Evolutionary conservation across 2,113 vertebrate genomes (phyloP), one percentile per base, ranked within the genome.

Genomic region (Aleadryas rufinucha): DNA sequence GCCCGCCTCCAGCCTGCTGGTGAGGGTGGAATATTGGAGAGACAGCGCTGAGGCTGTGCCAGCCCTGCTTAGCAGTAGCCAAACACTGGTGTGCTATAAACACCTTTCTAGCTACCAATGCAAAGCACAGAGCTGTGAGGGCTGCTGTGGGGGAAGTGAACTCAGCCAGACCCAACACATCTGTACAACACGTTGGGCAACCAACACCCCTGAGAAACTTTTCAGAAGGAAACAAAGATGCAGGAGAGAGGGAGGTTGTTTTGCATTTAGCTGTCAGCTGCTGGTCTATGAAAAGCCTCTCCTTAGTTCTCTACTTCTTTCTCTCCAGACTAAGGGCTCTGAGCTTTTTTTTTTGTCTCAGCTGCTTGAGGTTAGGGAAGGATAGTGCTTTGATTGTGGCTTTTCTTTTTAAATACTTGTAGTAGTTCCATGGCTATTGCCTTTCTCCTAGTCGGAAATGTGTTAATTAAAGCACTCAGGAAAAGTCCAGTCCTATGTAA

Each of bases 101-200:
- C 61, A 41, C 33, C 16, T 39, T 60, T 26, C 28, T 28, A 60
- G 8, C 10, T 30, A 21, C 60, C 44, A 30, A 0, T 21, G 13
- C 53, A 39, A 2, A 45, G 28, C 45, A 45, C 28, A 2, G 60
- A 3, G 1, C 37, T 52, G 60, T 0, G 1, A 81, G 27, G 18
- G 37, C 52, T 52, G 19, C 52, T 66, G 19, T 52, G 45, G 16
- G 30, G 11, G 59, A 60, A 74, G 52, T 18, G 5, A 39, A 9
- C 18, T 59, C 61, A 30, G 28, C 22, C 45, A 82, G 45, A 50
- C 3, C 9, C 12, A 49, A 11, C 5, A 57, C 14, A 27, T 9
- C 26, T 31, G 20, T 28, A 20, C 7, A 37, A n/a, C 16, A n/a
- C 2, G 0, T 11, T 72, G 31, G 18, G 23, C 16, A 42, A 28